Evolutionary conservation across 2,797 vertebrate genomes (phyloP).

Genomic region (Gallinago solitaria): DNA sequence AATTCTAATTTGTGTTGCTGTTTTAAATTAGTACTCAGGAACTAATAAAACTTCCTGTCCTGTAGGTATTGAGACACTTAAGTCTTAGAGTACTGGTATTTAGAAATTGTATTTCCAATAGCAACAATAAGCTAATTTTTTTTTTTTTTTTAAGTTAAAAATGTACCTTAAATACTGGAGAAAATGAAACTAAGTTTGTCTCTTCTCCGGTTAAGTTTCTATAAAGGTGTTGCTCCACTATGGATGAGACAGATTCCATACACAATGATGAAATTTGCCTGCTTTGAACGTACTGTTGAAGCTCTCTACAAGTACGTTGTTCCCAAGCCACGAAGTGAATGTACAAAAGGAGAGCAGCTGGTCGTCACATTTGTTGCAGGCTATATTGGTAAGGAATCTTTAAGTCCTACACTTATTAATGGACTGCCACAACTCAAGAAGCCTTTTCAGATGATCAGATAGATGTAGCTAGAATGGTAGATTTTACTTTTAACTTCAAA

Average conservation of each 20-base stretch:
- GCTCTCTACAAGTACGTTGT: slow-evolving; percentile 92
- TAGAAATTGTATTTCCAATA: not conserved
- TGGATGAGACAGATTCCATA: slow-evolving; percentile 99
- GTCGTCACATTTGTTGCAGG: slow-evolving; percentile 95
- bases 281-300: slow-evolving; percentile 98
- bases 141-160: not conserved
- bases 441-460: not conserved
- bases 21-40: not conserved
- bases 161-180: not conserved
- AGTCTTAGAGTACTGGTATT: not conserved
- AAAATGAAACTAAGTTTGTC: not conserved
- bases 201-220: slow-evolving; percentile 84
- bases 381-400: slow-evolving; percentile 90
- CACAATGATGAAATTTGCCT: slow-evolving; percentile 99
- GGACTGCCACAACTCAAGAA: not conserved
- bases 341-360: slow-evolving; percentile 91
- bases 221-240: slow-evolving; percentile 94
- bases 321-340: slow-evolving; percentile 94
- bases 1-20: not conserved
- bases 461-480: not conserved
- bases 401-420: not conserved
- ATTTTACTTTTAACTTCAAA: not conserved
- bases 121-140: not conserved
- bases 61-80: not conserved
- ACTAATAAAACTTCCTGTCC: not conserved